phyloP scores from a whole-genome alignment of 2,797 vertebrate genomes.

The Tapirus indicus region DNA sequence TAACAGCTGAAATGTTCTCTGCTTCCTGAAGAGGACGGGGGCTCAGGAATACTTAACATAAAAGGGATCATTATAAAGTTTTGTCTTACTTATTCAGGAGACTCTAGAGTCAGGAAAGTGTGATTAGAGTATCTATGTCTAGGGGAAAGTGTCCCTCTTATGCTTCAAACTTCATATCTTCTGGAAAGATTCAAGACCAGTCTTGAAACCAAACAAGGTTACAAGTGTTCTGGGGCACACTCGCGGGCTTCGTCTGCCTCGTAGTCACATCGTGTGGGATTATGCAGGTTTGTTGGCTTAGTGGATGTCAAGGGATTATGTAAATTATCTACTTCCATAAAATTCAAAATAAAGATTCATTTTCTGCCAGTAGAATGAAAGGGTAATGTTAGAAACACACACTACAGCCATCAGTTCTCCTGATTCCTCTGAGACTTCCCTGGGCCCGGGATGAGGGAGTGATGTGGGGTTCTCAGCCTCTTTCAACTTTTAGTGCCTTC shows the following conservation, averaged over 20 bases:
- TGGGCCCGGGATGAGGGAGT: background rate
- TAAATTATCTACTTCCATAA: constrained; percentile 28
- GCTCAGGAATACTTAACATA: background rate
- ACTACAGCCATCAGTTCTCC: background rate
- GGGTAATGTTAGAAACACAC: background rate
- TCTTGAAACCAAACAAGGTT: constrained; percentile 8
- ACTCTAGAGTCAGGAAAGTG: background rate
- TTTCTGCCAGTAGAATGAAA: background rate
- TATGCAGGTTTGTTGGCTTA: background rate
- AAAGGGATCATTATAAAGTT: background rate
- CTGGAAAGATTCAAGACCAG: background rate
- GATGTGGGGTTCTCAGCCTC: too few species aligned
- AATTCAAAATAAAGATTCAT: background rate
- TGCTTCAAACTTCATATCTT: background rate
- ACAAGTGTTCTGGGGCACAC: background rate
- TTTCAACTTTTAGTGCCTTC: background rate
- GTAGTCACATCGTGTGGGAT: background rate
- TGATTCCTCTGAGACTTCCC: background rate
- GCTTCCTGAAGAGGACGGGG: background rate
- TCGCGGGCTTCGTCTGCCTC: background rate
- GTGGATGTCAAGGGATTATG: background rate
- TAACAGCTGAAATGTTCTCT: background rate
- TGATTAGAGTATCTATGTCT: background rate
- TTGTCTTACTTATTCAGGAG: background rate
- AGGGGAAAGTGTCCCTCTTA: background rate